Evolutionary conservation across 2,888 invertebrate genomes (phyloP).

Genomic region (Eupithecia tripunctaria): DNA sequence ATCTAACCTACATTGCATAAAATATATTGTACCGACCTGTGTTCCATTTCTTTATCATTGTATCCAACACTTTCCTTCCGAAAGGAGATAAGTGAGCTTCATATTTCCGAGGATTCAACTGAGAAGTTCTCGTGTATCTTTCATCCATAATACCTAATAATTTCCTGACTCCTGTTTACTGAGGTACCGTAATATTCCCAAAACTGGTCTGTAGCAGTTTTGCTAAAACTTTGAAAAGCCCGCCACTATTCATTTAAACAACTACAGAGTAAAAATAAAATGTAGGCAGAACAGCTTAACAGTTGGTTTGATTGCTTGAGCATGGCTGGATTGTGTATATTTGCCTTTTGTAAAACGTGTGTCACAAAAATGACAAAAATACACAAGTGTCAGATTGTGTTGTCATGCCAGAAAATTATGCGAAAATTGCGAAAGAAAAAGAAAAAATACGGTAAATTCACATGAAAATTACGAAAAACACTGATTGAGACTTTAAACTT

Average conservation of each 20-base stretch:
- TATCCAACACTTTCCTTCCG: slow-evolving; percentile 65
- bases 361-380: no score
- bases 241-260: neutral
- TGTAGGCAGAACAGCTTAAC: neutral
- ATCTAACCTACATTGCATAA: neutral
- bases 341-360: neutral
- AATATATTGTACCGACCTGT: slow-evolving; percentile 46
- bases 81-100: slow-evolving; percentile 63
- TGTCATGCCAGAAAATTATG: neutral
- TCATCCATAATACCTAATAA: slow-evolving; percentile 15
- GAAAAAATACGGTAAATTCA: neutral
- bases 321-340: neutral
- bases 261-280: neutral
- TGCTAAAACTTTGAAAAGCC: neutral
- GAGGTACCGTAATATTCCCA: no score
- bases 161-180: no score
- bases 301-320: neutral
- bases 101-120: slow-evolving; percentile 48
- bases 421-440: neutral
- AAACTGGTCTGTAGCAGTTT: neutral
- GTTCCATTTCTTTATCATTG: slow-evolving; percentile 55
- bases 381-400: no score
- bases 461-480: neutral
- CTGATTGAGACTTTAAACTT: neutral
- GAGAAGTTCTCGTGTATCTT: slow-evolving; percentile 21